Evolutionary conservation across 2,113 vertebrate species (phyloP), one percentile per base, ranked within the genome.

Genomic region (Centropus unirufus): DNA sequence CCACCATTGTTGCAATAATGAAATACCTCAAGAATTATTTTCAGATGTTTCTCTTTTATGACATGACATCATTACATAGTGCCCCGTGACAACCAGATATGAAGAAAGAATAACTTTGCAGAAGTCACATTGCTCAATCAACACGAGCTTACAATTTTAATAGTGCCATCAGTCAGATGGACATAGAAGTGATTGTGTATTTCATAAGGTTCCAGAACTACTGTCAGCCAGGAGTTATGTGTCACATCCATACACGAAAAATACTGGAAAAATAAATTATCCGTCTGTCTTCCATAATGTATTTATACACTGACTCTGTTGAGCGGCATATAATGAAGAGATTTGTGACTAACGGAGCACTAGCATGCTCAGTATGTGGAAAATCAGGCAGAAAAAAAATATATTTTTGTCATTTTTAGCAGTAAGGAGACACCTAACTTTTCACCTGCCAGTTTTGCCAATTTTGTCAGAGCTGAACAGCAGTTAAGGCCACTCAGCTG

Each of bases 81-180:
- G 83, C n/a, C 80, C 49, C 47, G 22, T 84, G 90, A 90, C 81
- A 95, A 74, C 20, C 18, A 91, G 58, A 91, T 40, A 84, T 19
- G 66, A 94, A 92, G 83, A 84, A 95, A 77, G 26, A 93, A 55
- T 81, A 89, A 90, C 61, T 92, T 80, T 73, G 51, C 74, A 82
- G 21, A 87, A 94, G 78, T 91, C 44, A 77, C 55, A 91, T 86
- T 87, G 93, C 81, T 95, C 66, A 88, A 92, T 94, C 91, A 94
- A 82, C 69, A 72, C 0, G 2, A 93, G 36, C 52, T 95, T 92
- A 76, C 73, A 82, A 68, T 88, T 95, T 87, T 84, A 96, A 91
- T 72, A 77, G 68, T 76, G 66, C 59, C 77, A 95, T 95, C 94
- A 95, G 64, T 95, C 81, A 95, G 94, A 90, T 29, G 82, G 68